A percentile compares a stretch with the other conserved stretches of the same genome.
Conservation (phyloP, 2,797 vertebrate genomes). For the Argentina silus region DNA sequence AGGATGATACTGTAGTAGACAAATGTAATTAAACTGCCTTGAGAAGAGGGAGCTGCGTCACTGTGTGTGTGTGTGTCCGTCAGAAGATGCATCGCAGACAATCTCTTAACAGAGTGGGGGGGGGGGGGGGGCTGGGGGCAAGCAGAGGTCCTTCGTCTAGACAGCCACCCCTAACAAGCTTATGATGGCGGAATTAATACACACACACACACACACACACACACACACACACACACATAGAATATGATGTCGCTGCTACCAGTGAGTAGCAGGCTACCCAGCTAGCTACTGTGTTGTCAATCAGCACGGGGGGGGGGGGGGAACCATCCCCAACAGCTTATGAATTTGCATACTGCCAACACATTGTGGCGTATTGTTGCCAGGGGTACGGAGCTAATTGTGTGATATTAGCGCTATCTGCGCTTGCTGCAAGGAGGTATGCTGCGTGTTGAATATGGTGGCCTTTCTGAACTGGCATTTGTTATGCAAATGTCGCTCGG, state of each 20-base stretch:
- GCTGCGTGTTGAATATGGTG: conserved; percentile 27
- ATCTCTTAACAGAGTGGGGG: neutral
- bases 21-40: conserved; percentile 48
- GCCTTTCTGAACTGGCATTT: conserved; percentile 35
- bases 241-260: neutral
- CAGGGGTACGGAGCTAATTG: conserved; percentile 26
- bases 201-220: neutral
- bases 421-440: conserved; percentile 4
- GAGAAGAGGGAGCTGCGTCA: conserved; percentile 11
- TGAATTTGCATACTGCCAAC: conserved; percentile 27
- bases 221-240: neutral
- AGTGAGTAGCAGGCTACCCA: neutral
- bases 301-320: neutral
- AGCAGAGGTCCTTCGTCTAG: conserved; percentile 35
- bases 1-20: conserved; percentile 18
- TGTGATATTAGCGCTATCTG: conserved; percentile 21
- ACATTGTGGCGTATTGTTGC: conserved; percentile 31
- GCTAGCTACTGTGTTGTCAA: neutral
- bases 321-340: conserved; percentile 17
- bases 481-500: conserved; percentile 42
- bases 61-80: conserved; percentile 19
- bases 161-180: conserved; percentile 26
- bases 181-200: conserved; percentile 14
- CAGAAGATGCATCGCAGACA: conserved; percentile 50
- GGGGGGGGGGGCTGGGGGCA: neutral